Percentiles rank a stretch among this genome's conserved stretches.
phyloP scores from a whole-genome alignment of 2,113 vertebrate genomes.

The Euleptes europaea region DNA sequence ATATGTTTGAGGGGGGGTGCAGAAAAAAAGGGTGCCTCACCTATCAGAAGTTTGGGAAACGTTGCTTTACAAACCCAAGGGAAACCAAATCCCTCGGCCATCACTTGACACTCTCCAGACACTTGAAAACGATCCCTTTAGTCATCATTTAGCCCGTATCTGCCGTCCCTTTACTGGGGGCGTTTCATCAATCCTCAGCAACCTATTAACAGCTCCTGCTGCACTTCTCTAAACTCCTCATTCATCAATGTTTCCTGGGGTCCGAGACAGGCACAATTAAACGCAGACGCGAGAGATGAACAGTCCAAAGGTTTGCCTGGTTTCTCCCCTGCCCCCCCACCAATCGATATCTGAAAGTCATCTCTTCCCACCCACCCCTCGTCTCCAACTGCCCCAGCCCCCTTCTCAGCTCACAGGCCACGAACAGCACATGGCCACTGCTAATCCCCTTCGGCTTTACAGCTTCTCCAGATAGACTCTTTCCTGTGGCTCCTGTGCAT shows the following conservation, averaged over 20 bases:
- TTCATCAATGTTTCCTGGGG: slow-evolving; percentile 8
- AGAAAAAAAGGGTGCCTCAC: background rate
- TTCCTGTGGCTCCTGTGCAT: background rate
- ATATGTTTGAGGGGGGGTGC: background rate
- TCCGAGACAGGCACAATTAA: slow-evolving; percentile 26
- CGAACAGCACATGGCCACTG: background rate
- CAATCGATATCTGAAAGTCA: background rate
- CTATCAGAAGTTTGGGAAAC: background rate
- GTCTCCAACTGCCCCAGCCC: background rate
- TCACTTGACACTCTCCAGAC: slow-evolving; percentile 11
- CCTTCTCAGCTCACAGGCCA: background rate
- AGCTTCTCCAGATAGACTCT: background rate
- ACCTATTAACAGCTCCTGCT: slow-evolving; percentile 33
- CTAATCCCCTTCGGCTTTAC: background rate
- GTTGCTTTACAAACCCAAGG: background rate
- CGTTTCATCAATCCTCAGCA: slow-evolving; percentile 14
- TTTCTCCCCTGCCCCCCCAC: background rate
- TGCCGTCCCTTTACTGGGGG: background rate
- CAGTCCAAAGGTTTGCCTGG: background rate
- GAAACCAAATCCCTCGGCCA: background rate
- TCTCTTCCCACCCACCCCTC: too few species aligned
- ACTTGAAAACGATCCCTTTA: slow-evolving; percentile 15
- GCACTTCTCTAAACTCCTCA: slow-evolving; percentile 33
- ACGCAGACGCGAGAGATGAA: slow-evolving; percentile 16
- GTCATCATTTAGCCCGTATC: slow-evolving; percentile 21